Base-by-base conservation (phyloP, 2,113 vertebrate species). In the Mirounga angustirostris region DNA sequence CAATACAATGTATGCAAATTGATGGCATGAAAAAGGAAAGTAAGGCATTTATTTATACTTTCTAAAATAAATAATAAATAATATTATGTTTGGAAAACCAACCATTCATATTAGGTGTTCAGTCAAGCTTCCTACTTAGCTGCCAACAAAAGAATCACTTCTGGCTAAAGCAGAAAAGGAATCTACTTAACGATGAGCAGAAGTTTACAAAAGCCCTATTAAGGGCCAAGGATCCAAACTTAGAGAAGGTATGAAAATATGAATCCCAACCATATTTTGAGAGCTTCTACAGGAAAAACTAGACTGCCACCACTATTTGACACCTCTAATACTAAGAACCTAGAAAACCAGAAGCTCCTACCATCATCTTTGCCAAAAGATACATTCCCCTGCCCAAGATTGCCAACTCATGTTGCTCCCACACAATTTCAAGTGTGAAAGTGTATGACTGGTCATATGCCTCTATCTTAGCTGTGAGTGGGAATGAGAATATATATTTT, bases 101-200 rank as follows among this genome's bases (percentile, higher is more conserved):
- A 88, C 21, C 54, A 97, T 43, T 92, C n/a, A 74, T 36, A 93
- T 78, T 76, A 89, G 84, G 36, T 65, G 52, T 85, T 92, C n/a
- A 91, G 54, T 50, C 78, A 89, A 56, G 21, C 26, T 85, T 97
- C 33, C 80, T 71, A 81, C 4, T 16, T 54, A 59, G 63, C 40
- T 90, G 69, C 19, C n/a, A 95, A 95, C 21, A 91, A 84, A 67
- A 96, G 76, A 97, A 94, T 74, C 59, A 94, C 69, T 18, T 91
- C 76, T 54, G n/a, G 50, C 54, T 33, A 89, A 97, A 92, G 54
- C n/a, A 61, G 43, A 94, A 95, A 97, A 91, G 43, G 4, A 90
- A 92, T 90, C 82, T 83, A 94, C 65, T 82, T 91, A 91, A 90
- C 65, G 11, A 59, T 67, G 67, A 95, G 4, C 26, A 91, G 1